phyloP scores from a whole-genome alignment of 2,113 vertebrate species.

The Clinocottus analis region DNA sequence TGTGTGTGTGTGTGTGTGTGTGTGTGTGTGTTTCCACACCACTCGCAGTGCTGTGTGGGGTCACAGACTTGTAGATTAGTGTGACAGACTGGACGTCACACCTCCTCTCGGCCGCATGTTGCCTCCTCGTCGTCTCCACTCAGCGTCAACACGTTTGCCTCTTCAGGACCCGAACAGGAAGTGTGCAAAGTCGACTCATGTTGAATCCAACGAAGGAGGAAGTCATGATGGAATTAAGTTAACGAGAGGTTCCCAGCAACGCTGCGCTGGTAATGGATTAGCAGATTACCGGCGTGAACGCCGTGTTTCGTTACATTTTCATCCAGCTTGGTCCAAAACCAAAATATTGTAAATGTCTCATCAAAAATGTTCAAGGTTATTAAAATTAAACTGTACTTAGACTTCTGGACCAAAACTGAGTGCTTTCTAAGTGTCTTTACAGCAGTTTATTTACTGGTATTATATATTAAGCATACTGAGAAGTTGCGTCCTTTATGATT shows the following conservation, averaged over 20 bases:
- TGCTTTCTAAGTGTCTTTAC: background rate
- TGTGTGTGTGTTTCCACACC: constrained; percentile 31
- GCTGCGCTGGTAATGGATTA: constrained; percentile 18
- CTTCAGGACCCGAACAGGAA: constrained; percentile 18
- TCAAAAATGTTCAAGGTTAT: background rate
- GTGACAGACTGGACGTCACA: constrained; percentile 66
- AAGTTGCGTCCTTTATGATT: background rate
- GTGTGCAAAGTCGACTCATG: constrained; percentile 11
- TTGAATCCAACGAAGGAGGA: background rate
- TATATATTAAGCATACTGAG: background rate
- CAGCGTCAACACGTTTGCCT: constrained; percentile 44
- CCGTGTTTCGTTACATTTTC: background rate
- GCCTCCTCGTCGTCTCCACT: constrained; percentile 53
- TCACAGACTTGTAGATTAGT: constrained; percentile 65
- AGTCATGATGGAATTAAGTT: constrained; percentile 11
- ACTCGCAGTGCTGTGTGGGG: constrained; percentile 48
- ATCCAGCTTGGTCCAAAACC: background rate
- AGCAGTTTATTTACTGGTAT: background rate
- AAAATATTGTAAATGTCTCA: background rate
- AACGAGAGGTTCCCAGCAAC: constrained; percentile 7
- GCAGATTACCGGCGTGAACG: background rate
- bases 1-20: constrained; percentile 35
- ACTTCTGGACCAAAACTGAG: background rate
- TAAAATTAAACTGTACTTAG: background rate
- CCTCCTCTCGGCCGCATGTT: constrained; percentile 28